Conservation (phyloP, 2,888 invertebrate genomes). For the Pachliopta kotzebuea region DNA sequence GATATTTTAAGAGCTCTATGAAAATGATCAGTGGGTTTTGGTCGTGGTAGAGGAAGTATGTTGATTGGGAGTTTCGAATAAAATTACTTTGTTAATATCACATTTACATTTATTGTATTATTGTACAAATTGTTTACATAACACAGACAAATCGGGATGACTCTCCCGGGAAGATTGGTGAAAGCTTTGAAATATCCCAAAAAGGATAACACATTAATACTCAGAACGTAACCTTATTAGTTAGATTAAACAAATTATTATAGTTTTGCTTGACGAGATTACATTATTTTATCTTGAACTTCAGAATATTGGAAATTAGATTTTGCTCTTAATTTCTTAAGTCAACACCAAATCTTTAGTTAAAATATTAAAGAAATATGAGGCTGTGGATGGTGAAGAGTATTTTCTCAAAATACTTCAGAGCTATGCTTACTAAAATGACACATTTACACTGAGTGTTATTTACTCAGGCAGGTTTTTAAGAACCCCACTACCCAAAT, state of each 20-base stretch:
- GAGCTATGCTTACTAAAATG: no score
- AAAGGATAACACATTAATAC: constrained; percentile 53
- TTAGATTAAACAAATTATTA: constrained; percentile 35
- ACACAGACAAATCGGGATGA: constrained; percentile 66
- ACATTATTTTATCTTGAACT: constrained; percentile 25
- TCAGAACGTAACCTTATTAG: constrained; percentile 32
- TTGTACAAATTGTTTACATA: constrained; percentile 71
- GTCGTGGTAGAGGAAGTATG: not conserved
- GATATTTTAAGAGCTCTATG: not conserved
- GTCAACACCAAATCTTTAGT: no score
- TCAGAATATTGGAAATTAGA: no score
- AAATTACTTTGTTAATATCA: constrained; percentile 52
- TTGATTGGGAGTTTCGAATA: constrained; percentile 33
- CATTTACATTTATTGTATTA: constrained; percentile 77
- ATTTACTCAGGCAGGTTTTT: no score
- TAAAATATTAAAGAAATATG: no score
- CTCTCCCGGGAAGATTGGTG: constrained; percentile 60
- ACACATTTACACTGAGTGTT: no score
- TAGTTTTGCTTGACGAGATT: constrained; percentile 7
- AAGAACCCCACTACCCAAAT: no score
- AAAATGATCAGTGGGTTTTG: not conserved
- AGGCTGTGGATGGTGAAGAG: no score
- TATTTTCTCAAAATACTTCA: no score
- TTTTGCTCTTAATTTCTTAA: no score
- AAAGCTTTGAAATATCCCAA: constrained; percentile 54